phyloP scores from a whole-genome alignment of 1,140 invertebrate species.

The Pollicipes pollicipes region DNA sequence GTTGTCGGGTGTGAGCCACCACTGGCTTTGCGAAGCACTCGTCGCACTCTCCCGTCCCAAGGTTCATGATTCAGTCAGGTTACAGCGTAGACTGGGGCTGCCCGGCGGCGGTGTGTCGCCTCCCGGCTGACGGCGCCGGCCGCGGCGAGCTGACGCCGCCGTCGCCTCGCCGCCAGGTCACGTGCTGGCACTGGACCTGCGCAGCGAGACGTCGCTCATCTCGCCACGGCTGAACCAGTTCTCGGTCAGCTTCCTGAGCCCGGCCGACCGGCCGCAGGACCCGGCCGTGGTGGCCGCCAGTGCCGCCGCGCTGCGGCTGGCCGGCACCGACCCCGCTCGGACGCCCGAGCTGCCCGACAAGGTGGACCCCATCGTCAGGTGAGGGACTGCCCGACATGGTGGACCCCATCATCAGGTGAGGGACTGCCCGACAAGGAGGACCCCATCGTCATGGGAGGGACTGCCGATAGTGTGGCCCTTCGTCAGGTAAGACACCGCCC shows the following conservation, averaged over 20 bases:
- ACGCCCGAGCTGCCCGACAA: constrained; percentile 32
- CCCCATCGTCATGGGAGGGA: too few species aligned
- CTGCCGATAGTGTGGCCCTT: too few species aligned
- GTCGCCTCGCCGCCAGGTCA: constrained; percentile 32
- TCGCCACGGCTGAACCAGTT: constrained; percentile 53
- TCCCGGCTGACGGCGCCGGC: too few species aligned
- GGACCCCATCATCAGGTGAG: too few species aligned
- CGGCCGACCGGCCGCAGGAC: constrained; percentile 38
- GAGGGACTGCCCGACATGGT: constrained; percentile 12
- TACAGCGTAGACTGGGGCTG: too few species aligned
- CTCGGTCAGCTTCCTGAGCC: constrained; percentile 36
- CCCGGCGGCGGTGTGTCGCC: too few species aligned
- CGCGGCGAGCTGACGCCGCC: too few species aligned
- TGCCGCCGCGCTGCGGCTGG: constrained; percentile 30
- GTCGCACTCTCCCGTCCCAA: too few species aligned
- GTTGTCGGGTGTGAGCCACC: too few species aligned
- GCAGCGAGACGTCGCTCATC: constrained; percentile 56
- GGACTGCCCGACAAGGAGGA: constrained; percentile 12
- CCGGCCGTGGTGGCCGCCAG: constrained; percentile 36
- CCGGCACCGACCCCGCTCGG: constrained; percentile 35
- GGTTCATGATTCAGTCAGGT: too few species aligned
- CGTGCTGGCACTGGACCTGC: constrained; percentile 46
- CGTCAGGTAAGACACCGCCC: too few species aligned
- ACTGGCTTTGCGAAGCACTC: too few species aligned
- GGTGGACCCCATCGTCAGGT: constrained; percentile 1